phyloP scores from a whole-genome alignment of 2,797 vertebrate genomes.

The Phataginus tetradactyla region DNA sequence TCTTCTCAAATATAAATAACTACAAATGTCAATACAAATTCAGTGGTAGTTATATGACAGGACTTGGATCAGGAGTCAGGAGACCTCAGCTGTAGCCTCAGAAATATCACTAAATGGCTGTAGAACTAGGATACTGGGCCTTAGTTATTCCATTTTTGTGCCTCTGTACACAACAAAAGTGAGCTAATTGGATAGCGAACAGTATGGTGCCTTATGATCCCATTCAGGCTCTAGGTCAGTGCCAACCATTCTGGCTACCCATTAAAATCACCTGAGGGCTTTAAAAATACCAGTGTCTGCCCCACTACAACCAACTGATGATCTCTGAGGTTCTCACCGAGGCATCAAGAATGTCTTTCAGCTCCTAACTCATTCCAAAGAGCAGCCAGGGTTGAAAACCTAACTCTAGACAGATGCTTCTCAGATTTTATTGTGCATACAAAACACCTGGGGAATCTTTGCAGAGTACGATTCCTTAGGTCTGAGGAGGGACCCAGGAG shows the following conservation, averaged over 20 bases:
- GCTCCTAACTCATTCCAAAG: background rate
- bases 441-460: background rate
- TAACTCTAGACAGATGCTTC: background rate
- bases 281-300: constrained; percentile 2
- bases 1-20: constrained; percentile 36
- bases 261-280: constrained; percentile 39
- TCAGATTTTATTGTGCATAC: background rate
- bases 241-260: constrained; percentile 3
- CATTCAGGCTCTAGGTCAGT: background rate
- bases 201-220: constrained; percentile 16
- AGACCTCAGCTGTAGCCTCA: background rate
- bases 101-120: constrained; percentile 24
- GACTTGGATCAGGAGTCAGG: background rate
- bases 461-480: background rate
- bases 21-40: background rate
- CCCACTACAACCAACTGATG: background rate
- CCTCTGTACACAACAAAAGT: background rate
- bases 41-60: background rate
- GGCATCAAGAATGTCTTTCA: background rate
- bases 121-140: background rate
- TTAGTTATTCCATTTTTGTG: background rate
- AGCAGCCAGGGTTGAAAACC: background rate
- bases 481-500: background rate
- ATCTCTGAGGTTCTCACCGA: background rate
- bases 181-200: constrained; percentile 51